These are phyloP conservation scores for Drosophila navojoa DNA, from an alignment of 1,140 invertebrate species.

Conservation along the genomic window DNA sequence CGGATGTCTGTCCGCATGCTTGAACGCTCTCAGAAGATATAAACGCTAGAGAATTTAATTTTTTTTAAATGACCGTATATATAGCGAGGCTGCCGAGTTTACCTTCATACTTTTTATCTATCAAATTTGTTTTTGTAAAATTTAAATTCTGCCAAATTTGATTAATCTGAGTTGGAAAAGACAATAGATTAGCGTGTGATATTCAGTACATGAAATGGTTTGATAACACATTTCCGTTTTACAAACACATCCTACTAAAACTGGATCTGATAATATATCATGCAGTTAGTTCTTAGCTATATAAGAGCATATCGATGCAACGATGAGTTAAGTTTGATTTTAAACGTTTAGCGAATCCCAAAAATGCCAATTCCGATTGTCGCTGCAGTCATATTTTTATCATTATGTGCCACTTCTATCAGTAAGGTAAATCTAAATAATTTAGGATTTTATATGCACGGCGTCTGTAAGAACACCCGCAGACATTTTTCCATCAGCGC, in stretches of 20 bases:
- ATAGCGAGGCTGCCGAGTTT: no score
- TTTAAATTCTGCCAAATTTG: no score
- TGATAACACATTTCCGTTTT: not conserved
- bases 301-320: not conserved
- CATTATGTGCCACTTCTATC: not conserved
- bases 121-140: no score
- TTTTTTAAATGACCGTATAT: no score
- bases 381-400: not conserved
- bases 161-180: not conserved
- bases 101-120: no score
- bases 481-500: not conserved
- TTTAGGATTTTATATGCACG: not conserved
- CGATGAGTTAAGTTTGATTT: not conserved
- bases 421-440: not conserved
- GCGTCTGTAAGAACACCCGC: no score
- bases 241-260: not conserved
- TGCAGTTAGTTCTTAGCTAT: not conserved
- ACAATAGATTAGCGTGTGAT: not conserved
- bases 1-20: no score
- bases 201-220: not conserved
- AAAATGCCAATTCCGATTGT: not conserved
- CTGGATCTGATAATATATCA: not conserved
- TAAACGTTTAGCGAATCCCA: no score
- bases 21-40: no score
- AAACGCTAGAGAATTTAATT: no score